Conservation (phyloP, 2,888 invertebrate genomes). For the Pelosia muscerda region DNA sequence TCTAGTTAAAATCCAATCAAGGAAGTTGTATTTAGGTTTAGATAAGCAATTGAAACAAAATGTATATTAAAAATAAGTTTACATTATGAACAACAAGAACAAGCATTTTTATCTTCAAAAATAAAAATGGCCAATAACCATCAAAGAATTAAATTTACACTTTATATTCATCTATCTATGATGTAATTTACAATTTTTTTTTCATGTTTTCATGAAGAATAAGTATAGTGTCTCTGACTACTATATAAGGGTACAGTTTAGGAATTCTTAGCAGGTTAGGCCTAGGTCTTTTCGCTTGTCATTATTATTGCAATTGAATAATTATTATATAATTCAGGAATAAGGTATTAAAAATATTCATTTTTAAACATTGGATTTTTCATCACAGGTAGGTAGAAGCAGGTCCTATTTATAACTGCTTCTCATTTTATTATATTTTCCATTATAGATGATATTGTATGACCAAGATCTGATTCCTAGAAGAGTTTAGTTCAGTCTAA, state of each 20-base stretch:
- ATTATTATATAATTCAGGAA: not conserved
- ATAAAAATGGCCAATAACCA: slow-evolving; percentile 40
- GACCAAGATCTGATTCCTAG: not conserved
- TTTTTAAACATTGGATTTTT: not conserved
- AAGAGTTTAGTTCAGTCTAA: not conserved
- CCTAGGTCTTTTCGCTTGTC: not conserved
- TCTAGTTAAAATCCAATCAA: not conserved
- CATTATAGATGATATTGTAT: not conserved
- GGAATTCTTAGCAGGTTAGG: not conserved
- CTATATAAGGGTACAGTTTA: not conserved
- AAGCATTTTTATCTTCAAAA: slow-evolving; percentile 55
- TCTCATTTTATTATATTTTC: not conserved
- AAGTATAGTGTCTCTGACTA: not conserved
- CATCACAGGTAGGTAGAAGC: not conserved
- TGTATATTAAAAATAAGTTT: slow-evolving; percentile 25
- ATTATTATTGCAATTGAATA: not conserved
- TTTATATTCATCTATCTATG: slow-evolving; percentile 28
- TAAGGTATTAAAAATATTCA: not conserved
- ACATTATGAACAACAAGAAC: slow-evolving; percentile 45
- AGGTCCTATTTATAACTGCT: not conserved
- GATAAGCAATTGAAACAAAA: not conserved
- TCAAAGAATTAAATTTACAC: slow-evolving; percentile 23
- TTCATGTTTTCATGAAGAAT: not conserved
- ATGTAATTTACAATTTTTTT: slow-evolving; percentile 29
- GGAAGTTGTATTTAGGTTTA: not conserved